Conservation (phyloP, 1,140 invertebrate species). For the Cydia fagiglandana region DNA sequence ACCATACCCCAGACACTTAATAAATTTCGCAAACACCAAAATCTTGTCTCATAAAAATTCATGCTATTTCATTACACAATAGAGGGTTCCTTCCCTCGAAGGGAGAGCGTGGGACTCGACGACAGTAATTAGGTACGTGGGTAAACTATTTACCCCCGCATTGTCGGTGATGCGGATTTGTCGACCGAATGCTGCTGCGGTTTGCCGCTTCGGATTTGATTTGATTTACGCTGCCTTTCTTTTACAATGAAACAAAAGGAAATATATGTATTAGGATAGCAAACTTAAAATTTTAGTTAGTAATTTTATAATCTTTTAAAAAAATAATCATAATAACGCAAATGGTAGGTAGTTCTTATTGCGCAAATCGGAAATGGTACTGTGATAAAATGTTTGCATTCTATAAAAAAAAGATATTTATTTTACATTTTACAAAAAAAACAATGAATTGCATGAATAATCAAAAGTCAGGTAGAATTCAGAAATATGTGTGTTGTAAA, state of each 20-base stretch:
- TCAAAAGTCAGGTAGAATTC: no score
- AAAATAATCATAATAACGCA: no score
- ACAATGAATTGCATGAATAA: no score
- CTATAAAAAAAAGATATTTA: no score
- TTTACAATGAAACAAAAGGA: neutral
- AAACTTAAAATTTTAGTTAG: no score
- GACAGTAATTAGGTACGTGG: conserved; percentile 59
- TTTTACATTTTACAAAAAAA: no score
- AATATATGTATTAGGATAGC: neutral
- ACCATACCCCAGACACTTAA: conserved; percentile 15
- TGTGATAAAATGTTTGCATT: no score
- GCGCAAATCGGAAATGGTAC: no score
- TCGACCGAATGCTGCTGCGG: neutral
- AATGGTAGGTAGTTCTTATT: no score
- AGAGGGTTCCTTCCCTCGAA: neutral
- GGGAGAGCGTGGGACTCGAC: conserved; percentile 53
- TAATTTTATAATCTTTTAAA: no score
- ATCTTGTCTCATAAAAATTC: conserved; percentile 31
- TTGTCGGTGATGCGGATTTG: conserved; percentile 15
- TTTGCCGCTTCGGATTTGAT: conserved; percentile 13
- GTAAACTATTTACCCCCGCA: conserved; percentile 36
- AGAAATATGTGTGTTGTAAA: no score
- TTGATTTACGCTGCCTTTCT: conserved; percentile 13
- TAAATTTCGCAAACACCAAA: conserved; percentile 30
- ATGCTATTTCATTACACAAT: conserved; percentile 29